Evolutionary conservation across 2,888 invertebrate genomes (phyloP), one percentile per base, ranked within the genome.

Genomic region (Campaea margaritaria): DNA sequence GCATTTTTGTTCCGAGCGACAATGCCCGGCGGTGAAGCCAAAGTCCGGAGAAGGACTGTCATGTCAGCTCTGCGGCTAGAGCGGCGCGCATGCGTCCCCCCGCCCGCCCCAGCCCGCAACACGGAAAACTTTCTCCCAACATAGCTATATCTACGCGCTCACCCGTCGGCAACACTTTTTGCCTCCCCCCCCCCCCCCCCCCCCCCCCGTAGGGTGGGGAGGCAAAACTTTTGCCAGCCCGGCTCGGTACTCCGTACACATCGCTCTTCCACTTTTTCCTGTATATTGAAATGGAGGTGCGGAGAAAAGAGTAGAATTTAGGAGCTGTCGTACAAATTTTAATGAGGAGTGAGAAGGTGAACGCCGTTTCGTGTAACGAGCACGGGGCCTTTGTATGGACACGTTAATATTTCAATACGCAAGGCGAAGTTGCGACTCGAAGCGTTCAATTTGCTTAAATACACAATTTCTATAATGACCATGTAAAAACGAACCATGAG

Each of bases 211-310:
- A 85, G 84, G 85, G 78, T 78, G 82, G 84, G 90, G 86, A 68
- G 87, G 88, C 80, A 89, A 92, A 93, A 91, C 80, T 91, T 92
- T 92, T 87, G 85, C 90, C 85, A 86, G 81, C 89, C 90, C 85
- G 79, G 82, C 87, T 86, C 86, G 79, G 86, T 85, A 82, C 90
- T 89, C 86, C 85, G 89, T 89, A 89, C 88, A 91, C 91, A 89
- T 89, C 85, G 90, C 91, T 91, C 90, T 89, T 91, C 89, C 87
- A 91, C 88, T 92, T 92, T 92, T 91, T 91, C 91, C 91, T 91
- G 91, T 91, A 90, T 89, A 91, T 91, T 91, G 91, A 91, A 92
- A 91, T 89, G 90, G 89, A 92, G 91, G 91, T 89, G 88, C 89
- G 83, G 89, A 90, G 91, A 91, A 91, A 90, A 91, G 91, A 90